A percentile compares a stretch with the other conserved stretches of the same genome.
These are phyloP conservation scores for Subacronicta megacephala DNA, from an alignment of 2,888 invertebrate genomes.

Conservation along the genomic window DNA sequence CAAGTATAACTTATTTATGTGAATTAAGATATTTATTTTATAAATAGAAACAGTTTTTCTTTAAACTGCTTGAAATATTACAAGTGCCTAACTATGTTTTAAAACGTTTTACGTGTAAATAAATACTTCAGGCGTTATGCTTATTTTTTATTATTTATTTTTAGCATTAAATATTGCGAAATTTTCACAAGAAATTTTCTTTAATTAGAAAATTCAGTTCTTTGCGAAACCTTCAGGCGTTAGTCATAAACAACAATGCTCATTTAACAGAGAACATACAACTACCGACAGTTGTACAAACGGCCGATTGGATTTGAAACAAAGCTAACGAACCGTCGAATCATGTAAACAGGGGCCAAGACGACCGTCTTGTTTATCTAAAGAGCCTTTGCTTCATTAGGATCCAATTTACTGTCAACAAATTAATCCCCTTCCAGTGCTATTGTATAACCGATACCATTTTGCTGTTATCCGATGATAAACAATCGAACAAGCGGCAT, in stretches of 20 bases:
- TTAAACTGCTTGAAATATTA: too few species aligned
- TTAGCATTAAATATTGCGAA: too few species aligned
- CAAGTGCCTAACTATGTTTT: too few species aligned
- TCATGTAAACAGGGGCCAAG: conserved; percentile 88
- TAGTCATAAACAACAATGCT: conserved; percentile 36
- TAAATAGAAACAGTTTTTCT: too few species aligned
- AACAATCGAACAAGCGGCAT: conserved; percentile 47
- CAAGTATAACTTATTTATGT: too few species aligned
- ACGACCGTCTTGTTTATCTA: conserved; percentile 89
- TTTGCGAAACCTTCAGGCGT: conserved; percentile 7
- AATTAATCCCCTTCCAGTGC: conserved; percentile 83
- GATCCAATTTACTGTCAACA: conserved; percentile 89
- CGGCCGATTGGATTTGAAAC: conserved; percentile 86
- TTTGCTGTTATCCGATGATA: conserved; percentile 50
- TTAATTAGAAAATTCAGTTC: too few species aligned
- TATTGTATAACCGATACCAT: conserved; percentile 69
- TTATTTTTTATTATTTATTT: too few species aligned
- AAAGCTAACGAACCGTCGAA: conserved; percentile 89
- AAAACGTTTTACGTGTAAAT: not conserved
- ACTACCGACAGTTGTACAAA: conserved; percentile 56
- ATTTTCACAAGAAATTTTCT: too few species aligned
- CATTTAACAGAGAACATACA: conserved; percentile 40
- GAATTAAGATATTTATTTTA: too few species aligned
- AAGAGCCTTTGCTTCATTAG: conserved; percentile 90
- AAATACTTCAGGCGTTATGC: conserved; percentile 14